Base-by-base conservation (phyloP, 2,888 invertebrate genomes). In the Aleiodes testaceus region DNA sequence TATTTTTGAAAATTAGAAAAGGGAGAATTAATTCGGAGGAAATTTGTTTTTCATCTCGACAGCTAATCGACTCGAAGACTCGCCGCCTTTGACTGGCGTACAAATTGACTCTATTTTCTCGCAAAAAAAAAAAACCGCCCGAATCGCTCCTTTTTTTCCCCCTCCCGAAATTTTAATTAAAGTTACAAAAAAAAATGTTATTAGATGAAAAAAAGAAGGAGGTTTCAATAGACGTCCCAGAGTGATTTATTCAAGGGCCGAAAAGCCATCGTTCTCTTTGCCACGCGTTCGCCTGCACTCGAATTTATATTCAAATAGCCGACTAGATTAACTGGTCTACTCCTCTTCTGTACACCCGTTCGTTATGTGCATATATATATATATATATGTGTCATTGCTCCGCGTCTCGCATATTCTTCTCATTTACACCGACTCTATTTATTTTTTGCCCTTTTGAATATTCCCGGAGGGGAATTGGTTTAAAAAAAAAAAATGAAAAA, bases 261-360 rank as follows among this genome's bases (percentile, higher is more conserved):
- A 63, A 47, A 63, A 45, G 45, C 63, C 45, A 59, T 59, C 59
- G 63, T 44, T 45, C 63, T 63, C 45, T 63, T 63, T 63, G 63
- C 20, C 45, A 45, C 45, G 45, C 45, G 47, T 63, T 45, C 14
- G 63, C 22, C 22, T 26, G 22, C 26, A 63, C 20, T 63, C 47
- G 50, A 73, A 73, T 75, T 72, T 75, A 72, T 72, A 75, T 75
- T 75, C 69, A 72, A 73, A 75, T 75, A 72, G 73, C 59, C 65
- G 61, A 63, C 69, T 73, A 68, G 70, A 72, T 71, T 75, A 73
- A 75, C 75, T 61, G 69, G 70, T 52, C 52, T 36, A 59, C 59
- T 59, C 59, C 59, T 59, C 59, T 59, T 59, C 42, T 42, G 36
- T 18, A 59, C 59, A 59, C 36, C 59, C 59, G 59, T 59, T 59